Base-by-base conservation (phyloP, 2,888 invertebrate genomes). In the Drosophila suboccidentalis region DNA sequence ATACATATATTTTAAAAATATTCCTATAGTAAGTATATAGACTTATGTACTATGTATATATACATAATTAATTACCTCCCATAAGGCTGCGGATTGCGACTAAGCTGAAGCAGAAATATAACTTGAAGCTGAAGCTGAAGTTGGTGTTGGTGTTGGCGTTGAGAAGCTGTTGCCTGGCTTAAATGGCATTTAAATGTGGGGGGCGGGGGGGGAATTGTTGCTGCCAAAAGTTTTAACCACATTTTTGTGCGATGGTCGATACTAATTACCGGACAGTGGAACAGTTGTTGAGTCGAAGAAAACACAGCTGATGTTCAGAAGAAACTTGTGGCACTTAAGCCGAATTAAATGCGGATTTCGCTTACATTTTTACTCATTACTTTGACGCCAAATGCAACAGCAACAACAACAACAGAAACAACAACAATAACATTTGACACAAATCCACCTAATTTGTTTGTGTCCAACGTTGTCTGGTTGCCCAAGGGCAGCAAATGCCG, bases 31-130 rank as follows among this genome's bases (percentile, higher is more conserved):
- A 46, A 44, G 19, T 41, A 46, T 44, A 17, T 36, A 46, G 26
- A 36, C 11, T 34, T 38, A 44, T n/a, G 13, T 17, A 39, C 55
- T 78, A 71, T 86, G 58, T 65, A 78, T 86, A 60, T 65, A 78
- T 81, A 78, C 78, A 87, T 84, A 84, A 84, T 87, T 87, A 84
- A 87, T 84, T 87, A 82, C 53, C 69, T 15, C 34, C 13, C 22
- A 26, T 15, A 22, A 29, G 44, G 13, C 19, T 13, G 57, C 46
- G 36, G 44, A 22, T 55, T 44, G 36, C 34, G 11, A 26, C 36
- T 46, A 22, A 32, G 41, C 29, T 29, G 29, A 29, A 8, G 29
- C 8, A 29, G 8, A 29, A 29, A 8, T 39, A 8, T 8, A 17
- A 34, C 5, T 39, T 53, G 38, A 5, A 53, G 15, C 39, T 22